Evolutionary conservation across 2,888 invertebrate species (phyloP).

Genomic region (Chloromyia formosa): DNA sequence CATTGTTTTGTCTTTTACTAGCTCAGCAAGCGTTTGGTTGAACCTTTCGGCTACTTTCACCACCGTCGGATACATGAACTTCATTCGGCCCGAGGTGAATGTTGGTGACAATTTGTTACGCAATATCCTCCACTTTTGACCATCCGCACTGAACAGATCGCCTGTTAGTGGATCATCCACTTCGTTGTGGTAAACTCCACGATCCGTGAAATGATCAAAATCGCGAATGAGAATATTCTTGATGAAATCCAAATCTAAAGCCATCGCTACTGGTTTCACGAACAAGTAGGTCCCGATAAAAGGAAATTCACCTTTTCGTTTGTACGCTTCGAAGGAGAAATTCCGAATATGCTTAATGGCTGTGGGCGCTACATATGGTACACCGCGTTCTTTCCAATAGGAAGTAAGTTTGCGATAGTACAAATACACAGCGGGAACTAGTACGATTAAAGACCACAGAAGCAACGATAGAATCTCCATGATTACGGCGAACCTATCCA

Average conservation of each 20-base stretch:
- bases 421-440: conserved; percentile 1
- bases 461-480: background rate
- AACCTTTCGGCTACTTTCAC: conserved; percentile 49
- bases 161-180: conserved; percentile 60
- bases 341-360: background rate
- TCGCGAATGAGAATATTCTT: conserved; percentile 60
- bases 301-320: conserved; percentile 43
- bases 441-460: conserved; percentile 4
- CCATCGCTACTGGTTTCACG: conserved; percentile 44
- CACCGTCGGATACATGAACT: conserved; percentile 58
- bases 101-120: conserved; percentile 64
- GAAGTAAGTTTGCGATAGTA: background rate
- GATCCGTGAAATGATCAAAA: conserved; percentile 60
- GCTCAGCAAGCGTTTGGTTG: conserved; percentile 50
- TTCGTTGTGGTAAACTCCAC: conserved; percentile 59
- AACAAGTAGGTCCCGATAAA: conserved; percentile 49
- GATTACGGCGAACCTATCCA: too few relatives aligned
- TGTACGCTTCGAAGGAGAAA: background rate
- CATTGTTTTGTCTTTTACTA: conserved; percentile 48
- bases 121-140: conserved; percentile 64
- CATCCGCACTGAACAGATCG: conserved; percentile 61
- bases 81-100: conserved; percentile 65
- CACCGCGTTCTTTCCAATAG: conserved; percentile 9
- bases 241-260: conserved; percentile 53
- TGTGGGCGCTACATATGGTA: background rate